Conservation (phyloP, 1,140 invertebrate species). For the Geopemphigus sp. region DNA sequence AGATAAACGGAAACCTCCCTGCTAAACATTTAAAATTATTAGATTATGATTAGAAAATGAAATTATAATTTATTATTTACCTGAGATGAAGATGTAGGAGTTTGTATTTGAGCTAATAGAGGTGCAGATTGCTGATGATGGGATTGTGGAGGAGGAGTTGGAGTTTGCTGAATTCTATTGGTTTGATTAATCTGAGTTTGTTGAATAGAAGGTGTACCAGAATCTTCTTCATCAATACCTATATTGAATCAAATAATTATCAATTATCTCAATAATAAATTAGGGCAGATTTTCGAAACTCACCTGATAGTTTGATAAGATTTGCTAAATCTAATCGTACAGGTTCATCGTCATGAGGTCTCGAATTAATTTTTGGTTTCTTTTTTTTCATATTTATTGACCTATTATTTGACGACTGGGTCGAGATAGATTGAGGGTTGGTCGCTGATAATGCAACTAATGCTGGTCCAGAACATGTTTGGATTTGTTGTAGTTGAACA, state of each 20-base stretch:
- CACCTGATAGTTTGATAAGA: conserved; percentile 62
- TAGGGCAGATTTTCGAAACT: not conserved
- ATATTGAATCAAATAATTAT: not conserved
- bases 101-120: conserved; percentile 56
- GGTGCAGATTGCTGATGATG: conserved; percentile 40
- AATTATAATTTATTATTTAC: conserved; percentile 29
- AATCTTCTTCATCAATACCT: conserved; percentile 59
- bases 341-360: conserved; percentile 58
- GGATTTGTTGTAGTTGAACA: conserved; percentile 59
- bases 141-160: conserved; percentile 45
- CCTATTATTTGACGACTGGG: conserved; percentile 43
- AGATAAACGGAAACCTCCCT: conserved; percentile 57
- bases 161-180: conserved; percentile 43
- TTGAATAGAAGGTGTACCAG: conserved; percentile 51
- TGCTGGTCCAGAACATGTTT: conserved; percentile 59
- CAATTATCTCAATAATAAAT: not conserved
- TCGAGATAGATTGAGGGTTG: conserved; percentile 50
- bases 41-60: not conserved
- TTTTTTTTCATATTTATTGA: conserved; percentile 58
- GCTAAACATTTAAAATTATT: not conserved
- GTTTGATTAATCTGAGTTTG: conserved; percentile 41
- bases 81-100: conserved; percentile 54
- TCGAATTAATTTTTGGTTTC: conserved; percentile 56
- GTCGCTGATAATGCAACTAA: conserved; percentile 56
- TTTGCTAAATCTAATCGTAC: conserved; percentile 60